Percentiles rank a stretch among this genome's conserved stretches.
Evolutionary conservation across 2,113 vertebrate species (phyloP).

Genomic region (Gracilinanus agilis): DNA sequence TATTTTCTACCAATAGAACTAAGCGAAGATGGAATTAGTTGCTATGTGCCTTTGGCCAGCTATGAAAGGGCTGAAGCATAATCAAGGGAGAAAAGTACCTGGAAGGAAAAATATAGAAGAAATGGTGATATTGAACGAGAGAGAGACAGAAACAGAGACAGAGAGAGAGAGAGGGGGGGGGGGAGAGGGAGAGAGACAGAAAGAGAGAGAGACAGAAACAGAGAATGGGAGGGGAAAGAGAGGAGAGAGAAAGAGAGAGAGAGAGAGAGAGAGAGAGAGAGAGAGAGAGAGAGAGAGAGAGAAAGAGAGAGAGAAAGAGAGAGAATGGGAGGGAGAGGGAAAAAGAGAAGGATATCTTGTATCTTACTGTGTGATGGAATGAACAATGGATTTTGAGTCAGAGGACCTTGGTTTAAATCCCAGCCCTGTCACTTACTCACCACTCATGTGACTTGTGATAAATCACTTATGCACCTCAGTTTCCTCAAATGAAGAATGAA

Average conservation of each 20-base stretch:
- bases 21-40: not conserved
- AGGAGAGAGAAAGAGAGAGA: not conserved
- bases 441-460: not conserved
- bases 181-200: not conserved
- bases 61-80: not conserved
- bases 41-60: not conserved
- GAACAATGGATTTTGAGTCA: not conserved
- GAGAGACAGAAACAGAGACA: not conserved
- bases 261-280: not conserved
- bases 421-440: not conserved
- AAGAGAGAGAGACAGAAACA: not conserved
- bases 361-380: not conserved
- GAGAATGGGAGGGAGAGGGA: not conserved
- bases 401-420: no score
- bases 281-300: not conserved
- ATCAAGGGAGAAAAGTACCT: not conserved
- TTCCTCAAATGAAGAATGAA: not conserved
- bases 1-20: not conserved
- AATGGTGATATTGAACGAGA: not conserved
- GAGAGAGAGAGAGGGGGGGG: not conserved
- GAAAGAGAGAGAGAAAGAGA: not conserved
- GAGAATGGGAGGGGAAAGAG: no score
- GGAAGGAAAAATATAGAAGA: not conserved
- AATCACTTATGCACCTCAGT: not conserved
- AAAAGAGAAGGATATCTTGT: not conserved